Percentiles rank a stretch among this genome's conserved stretches.
These are phyloP conservation scores for Diadophis punctatus DNA, from an alignment of 2,113 vertebrate species.

Conservation along the genomic window DNA sequence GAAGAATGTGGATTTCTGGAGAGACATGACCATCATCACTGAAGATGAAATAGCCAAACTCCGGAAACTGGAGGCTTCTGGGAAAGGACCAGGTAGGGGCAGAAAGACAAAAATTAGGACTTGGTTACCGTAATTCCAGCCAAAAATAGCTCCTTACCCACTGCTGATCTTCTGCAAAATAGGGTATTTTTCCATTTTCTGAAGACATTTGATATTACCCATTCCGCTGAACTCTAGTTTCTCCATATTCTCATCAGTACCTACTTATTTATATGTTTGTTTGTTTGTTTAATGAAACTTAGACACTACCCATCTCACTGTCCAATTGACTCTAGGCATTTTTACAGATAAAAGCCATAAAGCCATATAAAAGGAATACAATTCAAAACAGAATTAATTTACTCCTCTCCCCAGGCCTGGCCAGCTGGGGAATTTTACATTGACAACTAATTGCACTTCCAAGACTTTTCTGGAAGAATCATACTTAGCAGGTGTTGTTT, in stretches of 20 bases:
- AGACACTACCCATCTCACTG: not conserved
- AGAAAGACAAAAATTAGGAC: not conserved
- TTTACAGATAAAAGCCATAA: not conserved
- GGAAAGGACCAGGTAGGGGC: conserved; percentile 86
- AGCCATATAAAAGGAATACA: not conserved
- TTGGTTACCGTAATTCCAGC: not conserved
- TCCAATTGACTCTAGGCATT: not conserved
- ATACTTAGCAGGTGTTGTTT: not conserved
- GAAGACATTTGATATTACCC: not conserved
- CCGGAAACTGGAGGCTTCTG: conserved; percentile 89
- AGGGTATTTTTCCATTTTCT: not conserved
- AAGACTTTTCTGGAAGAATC: not conserved
- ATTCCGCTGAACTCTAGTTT: not conserved
- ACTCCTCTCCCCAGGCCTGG: not conserved
- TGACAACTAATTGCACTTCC: not conserved
- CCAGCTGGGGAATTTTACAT: not conserved
- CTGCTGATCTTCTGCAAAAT: not conserved
- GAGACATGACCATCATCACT: conserved; percentile 96
- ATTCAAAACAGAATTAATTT: not conserved
- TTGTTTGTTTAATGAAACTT: not conserved
- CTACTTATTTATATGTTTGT: not conserved
- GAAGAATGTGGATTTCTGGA: conserved; percentile 96
- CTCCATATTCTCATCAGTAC: not conserved
- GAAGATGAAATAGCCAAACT: conserved; percentile 96
- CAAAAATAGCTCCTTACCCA: not conserved